Base-by-base conservation (phyloP, 1,140 invertebrate genomes). In the Lycorma delicatula region DNA sequence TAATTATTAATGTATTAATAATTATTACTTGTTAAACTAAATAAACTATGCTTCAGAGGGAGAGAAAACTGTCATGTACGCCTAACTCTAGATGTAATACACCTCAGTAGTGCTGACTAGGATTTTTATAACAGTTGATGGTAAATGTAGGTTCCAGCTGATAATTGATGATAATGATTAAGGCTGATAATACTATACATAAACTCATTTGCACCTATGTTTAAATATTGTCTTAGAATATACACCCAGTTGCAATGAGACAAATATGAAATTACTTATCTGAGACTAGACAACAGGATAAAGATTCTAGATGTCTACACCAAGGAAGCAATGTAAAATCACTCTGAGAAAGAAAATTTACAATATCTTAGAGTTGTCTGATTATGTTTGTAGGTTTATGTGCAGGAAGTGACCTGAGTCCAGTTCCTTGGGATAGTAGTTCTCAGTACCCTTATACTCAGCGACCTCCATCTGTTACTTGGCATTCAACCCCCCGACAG, bases 401-500 rank as follows among this genome's bases (percentile, higher is more conserved):
- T 18, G 23, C 41, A 44, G 41, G 23, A 6, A 9, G 5, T 3
- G 16, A 44, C 7, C 41, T 20, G 16, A 44, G 3, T 18, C 5
- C 34, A n/a, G 22, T 28, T 18, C 48, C 44, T 38, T 16, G 20
- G n/a, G 18, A 48, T 27, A 44, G 16, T 3, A 22, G 41, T 11
- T 20, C 12, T 20, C 12, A n/a, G 20, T 26, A 16, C 36, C 44
- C 16, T 26, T 47, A 9, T 28, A 20, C 18, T 44, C 55, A 11
- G 22, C 48, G 20, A n/a, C 44, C 29, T 23, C 48, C 26, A 27
- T 46, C 49, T 18, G 60, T 41, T n/a, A 59, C 44, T 20, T 49
- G 57, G 38, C 51, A 51, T 47, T 53, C 16, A 11, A 56, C 59
- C 12, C 49, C 25, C 3, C 38, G 46, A 36, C 50, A 29, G 26